These are phyloP conservation scores for Plectropomus leopardus DNA, from an alignment of 2,113 vertebrate species.

Conservation along the genomic window DNA sequence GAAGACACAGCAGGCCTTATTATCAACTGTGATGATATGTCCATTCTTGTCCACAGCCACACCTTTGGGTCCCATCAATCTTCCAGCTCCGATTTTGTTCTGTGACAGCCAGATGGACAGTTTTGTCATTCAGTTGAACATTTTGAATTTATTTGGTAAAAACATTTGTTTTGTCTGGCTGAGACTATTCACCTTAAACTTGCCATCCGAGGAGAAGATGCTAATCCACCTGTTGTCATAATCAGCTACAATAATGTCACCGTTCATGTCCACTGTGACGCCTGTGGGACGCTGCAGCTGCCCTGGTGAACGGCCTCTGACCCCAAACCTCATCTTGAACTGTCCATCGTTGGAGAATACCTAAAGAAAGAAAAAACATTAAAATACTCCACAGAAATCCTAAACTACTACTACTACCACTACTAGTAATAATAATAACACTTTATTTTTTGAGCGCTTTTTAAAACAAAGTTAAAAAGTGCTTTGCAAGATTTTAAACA, in stretches of 20 bases:
- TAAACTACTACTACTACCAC: too few relatives aligned
- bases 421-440: too few relatives aligned
- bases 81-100: slow-evolving; percentile 95
- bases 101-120: slow-evolving; percentile 50
- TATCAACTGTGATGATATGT: slow-evolving; percentile 96
- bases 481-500: too few relatives aligned
- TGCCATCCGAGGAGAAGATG: slow-evolving; percentile 96
- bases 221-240: slow-evolving; percentile 99
- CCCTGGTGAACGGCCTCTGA: slow-evolving; percentile 94
- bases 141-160: not conserved
- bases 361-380: slow-evolving; percentile 62
- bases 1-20: slow-evolving; percentile 98
- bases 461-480: too few relatives aligned
- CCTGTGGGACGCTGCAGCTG: slow-evolving; percentile 97
- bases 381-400: not conserved
- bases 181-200: slow-evolving; percentile 92
- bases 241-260: slow-evolving; percentile 96
- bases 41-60: slow-evolving; percentile 96
- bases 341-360: slow-evolving; percentile 96
- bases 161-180: not conserved
- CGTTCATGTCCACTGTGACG: slow-evolving; percentile 93
- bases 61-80: slow-evolving; percentile 96
- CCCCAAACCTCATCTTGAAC: slow-evolving; percentile 95
- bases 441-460: too few relatives aligned
- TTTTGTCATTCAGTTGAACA: not conserved